Evolutionary conservation across 2,113 vertebrate species (phyloP), one percentile per base, ranked within the genome.

Genomic region (Tyrannus savana): DNA sequence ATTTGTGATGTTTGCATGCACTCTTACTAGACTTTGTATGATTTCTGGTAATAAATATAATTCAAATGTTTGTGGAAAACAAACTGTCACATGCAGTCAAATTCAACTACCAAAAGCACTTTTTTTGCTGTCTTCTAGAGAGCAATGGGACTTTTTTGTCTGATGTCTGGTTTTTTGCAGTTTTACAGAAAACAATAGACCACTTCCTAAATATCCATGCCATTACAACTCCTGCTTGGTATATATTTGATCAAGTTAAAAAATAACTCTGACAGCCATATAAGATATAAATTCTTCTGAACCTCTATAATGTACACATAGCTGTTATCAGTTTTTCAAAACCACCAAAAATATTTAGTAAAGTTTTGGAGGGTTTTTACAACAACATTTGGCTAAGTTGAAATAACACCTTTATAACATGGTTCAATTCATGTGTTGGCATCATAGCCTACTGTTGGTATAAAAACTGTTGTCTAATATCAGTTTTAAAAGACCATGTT

Each of bases 321-420:
- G 2, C 14, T 39, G n/a, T n/a, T 14, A 56, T 1, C 60, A 52
- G 6, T 16, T 60, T 88, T 78, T 56, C 8, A 49, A 76, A 50
- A 18, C 1, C 9, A 2, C 1, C 7, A 62, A 47, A 75, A 64
- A 33, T 10, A 33, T 17, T 66, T 39, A 30, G 4, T 11, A 50
- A 67, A 56, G 1, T 10, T 50, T 35, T 35, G 15, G 10, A 42
- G 7, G 5, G 0, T 4, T 35, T 28, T 53, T 49, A 25, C 6
- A 41, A 14, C 7, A 41, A 5, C 9, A 31, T 84, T 68, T 58
- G 14, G 1, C 6, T 46, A 42, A 14, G 8, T 16, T 78, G 18
- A 71, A 55, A 63, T 18, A 63, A 2, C 4, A 64, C 8, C 4
- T 41, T 80, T 74, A 71, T 28, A 31, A 41, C 4, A 37, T 28